phyloP scores from a whole-genome alignment of 2,113 vertebrate genomes.

The Ia io region DNA sequence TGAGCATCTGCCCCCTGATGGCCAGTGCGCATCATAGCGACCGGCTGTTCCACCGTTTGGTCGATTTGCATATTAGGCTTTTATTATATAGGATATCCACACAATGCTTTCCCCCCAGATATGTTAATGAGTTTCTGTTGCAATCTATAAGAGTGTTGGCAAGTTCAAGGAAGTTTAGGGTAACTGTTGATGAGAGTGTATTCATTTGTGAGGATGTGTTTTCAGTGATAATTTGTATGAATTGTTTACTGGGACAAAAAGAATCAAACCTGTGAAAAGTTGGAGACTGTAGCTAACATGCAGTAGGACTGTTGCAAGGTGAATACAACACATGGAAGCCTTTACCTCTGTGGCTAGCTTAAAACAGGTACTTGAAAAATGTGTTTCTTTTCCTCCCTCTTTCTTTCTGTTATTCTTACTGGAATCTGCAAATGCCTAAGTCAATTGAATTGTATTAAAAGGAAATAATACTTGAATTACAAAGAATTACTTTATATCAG shows the following conservation, averaged over 20 bases:
- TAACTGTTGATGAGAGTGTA: neutral
- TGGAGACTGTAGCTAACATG: neutral
- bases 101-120: neutral
- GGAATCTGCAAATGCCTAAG: neutral
- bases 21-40: too few species aligned
- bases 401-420: neutral
- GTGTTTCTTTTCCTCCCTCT: fast-evolving
- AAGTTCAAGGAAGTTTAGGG: neutral
- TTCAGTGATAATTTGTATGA: neutral
- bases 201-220: neutral
- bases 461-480: neutral
- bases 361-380: neutral
- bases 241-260: neutral
- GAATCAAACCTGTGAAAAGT: neutral
- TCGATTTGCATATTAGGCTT: too few species aligned
- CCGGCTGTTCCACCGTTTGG: too few species aligned
- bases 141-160: neutral
- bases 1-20: too few species aligned
- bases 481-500: neutral
- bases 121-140: neutral
- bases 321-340: neutral
- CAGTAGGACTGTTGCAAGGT: neutral
- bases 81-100: neutral
- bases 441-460: neutral
- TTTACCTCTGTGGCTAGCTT: neutral